Evolutionary conservation across 2,113 vertebrate genomes (phyloP).

Genomic region (Ptychochromis oligacanthus): DNA sequence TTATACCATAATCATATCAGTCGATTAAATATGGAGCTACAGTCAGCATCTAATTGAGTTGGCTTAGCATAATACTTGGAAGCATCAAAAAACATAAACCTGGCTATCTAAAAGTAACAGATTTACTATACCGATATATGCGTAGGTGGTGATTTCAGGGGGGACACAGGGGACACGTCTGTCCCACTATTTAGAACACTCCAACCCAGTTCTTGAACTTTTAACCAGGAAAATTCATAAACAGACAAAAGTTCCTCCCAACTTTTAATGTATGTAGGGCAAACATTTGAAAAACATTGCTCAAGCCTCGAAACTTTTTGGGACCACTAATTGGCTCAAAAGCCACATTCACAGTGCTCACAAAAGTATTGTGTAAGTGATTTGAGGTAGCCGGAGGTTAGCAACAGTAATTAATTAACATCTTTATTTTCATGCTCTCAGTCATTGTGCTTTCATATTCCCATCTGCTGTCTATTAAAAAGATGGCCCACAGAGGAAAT

Average conservation of each 20-base stretch:
- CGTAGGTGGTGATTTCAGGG: background rate
- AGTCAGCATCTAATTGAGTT: too few relatives aligned
- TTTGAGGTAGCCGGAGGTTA: constrained; percentile 34
- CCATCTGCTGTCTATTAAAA: constrained; percentile 49
- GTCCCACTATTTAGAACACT: background rate
- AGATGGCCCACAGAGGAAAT: constrained; percentile 47
- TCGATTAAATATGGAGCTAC: background rate
- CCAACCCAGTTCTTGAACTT: background rate
- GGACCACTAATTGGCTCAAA: constrained; percentile 33
- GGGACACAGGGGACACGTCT: background rate
- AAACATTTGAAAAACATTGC: background rate
- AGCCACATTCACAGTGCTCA: background rate
- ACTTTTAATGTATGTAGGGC: background rate
- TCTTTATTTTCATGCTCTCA: constrained; percentile 51
- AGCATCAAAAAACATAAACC: background rate
- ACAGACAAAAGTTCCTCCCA: background rate
- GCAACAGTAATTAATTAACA: constrained; percentile 47
- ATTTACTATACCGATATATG: background rate
- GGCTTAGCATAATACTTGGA: background rate
- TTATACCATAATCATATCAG: too few relatives aligned
- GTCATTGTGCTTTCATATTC: constrained; percentile 35
- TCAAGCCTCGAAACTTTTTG: constrained; percentile 20
- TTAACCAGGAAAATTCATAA: background rate
- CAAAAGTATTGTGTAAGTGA: constrained; percentile 24
- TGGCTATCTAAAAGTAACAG: background rate